Base-by-base conservation (phyloP, 2,113 vertebrate species). In the Gopherus flavomarginatus region DNA sequence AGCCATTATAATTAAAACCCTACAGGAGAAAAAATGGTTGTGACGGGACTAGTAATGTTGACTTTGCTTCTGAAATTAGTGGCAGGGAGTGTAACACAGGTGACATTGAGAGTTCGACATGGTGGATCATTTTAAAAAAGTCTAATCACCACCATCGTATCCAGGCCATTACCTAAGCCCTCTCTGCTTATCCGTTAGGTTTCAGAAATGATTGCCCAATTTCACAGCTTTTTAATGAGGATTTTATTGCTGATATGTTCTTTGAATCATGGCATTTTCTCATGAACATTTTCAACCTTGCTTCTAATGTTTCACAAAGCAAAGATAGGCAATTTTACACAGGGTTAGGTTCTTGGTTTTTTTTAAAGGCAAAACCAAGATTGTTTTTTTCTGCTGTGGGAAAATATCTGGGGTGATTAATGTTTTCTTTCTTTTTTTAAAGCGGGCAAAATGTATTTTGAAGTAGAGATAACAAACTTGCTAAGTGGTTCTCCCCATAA, bases 171-270 rank as follows among this genome's bases (percentile, higher is more conserved):
- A 85, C 65, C 3, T 91, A 80, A 87, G 6, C 79, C 27, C 59
- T 72, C 21, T 38, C 3, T 83, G 62, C 29, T 93, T 44, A 17
- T 82, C n/a, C 59, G 44, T 47, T 87, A 91, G 1, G 16, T 89
- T 86, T 53, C 86, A 54, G 10, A 94, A 87, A 87, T 54, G n/a
- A 83, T n/a, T 52, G 38, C n/a, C 50, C 50, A 56, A 35, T 85
- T 97, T 90, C 79, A 84, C 27, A 90, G 21, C 1, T 92, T 84
- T 38, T 27, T 78, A 94, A 89, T 50, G 94, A 22, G 4, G 88
- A 53, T 83, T 59, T 85, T 92, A 87, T 42, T 92, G 4, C 2
- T 86, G 47, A 21, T 35, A 5, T 1, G 0, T 53, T 65, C 50
- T 80, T 89, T 62, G 31, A 57, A 92, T 77, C 13, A 10, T 26